phyloP scores from a whole-genome alignment of 1,140 invertebrate genomes.

The Drosophila baimaii region DNA sequence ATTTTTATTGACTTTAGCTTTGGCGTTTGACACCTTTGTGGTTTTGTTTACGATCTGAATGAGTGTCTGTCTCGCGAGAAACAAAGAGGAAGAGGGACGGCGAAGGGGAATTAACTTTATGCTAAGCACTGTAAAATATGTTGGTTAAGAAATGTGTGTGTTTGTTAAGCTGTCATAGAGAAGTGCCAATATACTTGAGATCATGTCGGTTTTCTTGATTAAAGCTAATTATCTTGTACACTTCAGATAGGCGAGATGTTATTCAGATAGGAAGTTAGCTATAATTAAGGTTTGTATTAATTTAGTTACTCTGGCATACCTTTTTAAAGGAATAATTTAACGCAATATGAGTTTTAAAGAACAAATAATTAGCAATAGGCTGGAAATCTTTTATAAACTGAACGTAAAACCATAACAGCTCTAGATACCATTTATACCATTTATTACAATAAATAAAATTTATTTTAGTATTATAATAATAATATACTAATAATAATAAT shows the following conservation, averaged over 20 bases:
- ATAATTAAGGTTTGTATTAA: neutral
- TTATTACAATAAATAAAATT: too few species aligned
- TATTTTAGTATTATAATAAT: too few species aligned
- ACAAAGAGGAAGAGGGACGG: neutral
- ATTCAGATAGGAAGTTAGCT: too few species aligned
- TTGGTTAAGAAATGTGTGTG: neutral
- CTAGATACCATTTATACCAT: too few species aligned
- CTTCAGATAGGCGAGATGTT: neutral
- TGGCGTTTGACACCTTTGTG: constrained; percentile 76
- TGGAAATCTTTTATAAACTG: too few species aligned
- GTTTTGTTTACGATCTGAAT: constrained; percentile 67
- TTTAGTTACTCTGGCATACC: too few species aligned
- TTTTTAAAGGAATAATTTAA: neutral
- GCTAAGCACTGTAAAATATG: constrained; percentile 31
- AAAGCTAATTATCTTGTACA: neutral
- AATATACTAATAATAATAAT: too few species aligned
- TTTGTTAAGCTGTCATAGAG: neutral
- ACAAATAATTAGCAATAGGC: too few species aligned
- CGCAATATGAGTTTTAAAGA: too few species aligned
- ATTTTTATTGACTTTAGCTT: constrained; percentile 80
- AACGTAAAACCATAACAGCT: too few species aligned
- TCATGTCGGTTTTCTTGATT: neutral
- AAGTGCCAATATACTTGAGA: neutral
- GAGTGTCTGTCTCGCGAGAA: constrained; percentile 16
- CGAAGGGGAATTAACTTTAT: constrained; percentile 20